Conservation (phyloP, 2,797 vertebrate genomes). For the Cyprinella venusta region DNA sequence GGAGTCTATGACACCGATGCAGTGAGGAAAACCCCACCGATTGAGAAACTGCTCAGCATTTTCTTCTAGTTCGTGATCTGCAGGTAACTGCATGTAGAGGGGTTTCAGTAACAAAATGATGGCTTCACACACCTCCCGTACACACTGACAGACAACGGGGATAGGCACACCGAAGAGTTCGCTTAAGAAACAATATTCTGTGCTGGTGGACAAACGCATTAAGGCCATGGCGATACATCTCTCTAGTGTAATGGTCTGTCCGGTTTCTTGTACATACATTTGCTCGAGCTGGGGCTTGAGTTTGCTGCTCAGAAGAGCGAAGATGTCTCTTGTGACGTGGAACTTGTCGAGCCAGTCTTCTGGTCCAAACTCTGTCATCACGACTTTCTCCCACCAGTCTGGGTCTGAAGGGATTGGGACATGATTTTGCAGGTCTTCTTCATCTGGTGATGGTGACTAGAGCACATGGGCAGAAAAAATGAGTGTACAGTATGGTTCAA, state of each 20-base stretch:
- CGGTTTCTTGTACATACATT: constrained; percentile 54
- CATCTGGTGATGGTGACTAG: constrained; percentile 61
- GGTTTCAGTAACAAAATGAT: constrained; percentile 73
- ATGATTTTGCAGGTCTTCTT: constrained; percentile 62
- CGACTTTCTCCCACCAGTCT: constrained; percentile 75
- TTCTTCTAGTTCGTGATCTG: constrained; percentile 69
- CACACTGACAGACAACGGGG: constrained; percentile 69
- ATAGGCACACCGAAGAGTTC: constrained; percentile 67
- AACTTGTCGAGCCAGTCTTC: constrained; percentile 78
- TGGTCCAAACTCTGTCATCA: constrained; percentile 72
- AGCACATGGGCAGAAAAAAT: neutral
- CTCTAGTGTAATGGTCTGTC: constrained; percentile 68
- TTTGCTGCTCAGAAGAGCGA: constrained; percentile 72
- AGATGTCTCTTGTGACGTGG: constrained; percentile 75
- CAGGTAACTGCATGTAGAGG: constrained; percentile 70
- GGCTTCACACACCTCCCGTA: constrained; percentile 72
- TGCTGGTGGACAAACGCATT: constrained; percentile 73
- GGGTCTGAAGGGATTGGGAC: constrained; percentile 61
- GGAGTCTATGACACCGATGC: constrained; percentile 72
- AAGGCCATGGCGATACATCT: constrained; percentile 75
- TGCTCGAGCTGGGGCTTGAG: constrained; percentile 69
- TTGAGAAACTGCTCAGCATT: constrained; percentile 69
- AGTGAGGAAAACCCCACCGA: constrained; percentile 76
- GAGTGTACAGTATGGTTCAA: neutral
- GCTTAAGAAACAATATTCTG: constrained; percentile 71